Evolutionary conservation across 2,888 invertebrate species (phyloP).

Genomic region (Eristalis pertinax): DNA sequence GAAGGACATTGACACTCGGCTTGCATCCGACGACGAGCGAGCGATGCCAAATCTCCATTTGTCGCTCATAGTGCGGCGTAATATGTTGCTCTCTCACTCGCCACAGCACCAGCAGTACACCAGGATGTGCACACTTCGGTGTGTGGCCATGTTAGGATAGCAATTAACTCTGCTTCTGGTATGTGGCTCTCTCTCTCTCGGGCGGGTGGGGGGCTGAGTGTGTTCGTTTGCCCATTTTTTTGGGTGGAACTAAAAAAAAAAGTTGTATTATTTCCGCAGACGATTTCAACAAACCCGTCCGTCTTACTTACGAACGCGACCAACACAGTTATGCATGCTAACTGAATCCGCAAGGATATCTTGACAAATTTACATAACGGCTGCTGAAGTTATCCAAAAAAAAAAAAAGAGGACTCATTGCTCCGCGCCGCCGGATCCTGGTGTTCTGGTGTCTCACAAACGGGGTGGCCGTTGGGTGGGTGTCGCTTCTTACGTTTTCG

Average conservation of each 20-base stretch:
- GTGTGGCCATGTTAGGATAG: constrained; percentile 40
- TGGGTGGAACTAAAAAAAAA: not conserved
- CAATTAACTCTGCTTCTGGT: constrained; percentile 59
- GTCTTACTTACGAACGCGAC: not conserved
- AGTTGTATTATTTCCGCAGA: constrained; percentile 46
- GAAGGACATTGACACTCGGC: constrained; percentile 68
- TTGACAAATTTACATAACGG: constrained; percentile 64
- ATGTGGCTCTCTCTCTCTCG: constrained; percentile 9
- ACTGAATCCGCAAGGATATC: constrained; percentile 51
- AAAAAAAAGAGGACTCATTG: not conserved
- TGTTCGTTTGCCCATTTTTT: not conserved
- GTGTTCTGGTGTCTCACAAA: not conserved
- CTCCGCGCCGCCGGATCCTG: not conserved
- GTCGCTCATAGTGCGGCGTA: constrained; percentile 31
- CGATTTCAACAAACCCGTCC: constrained; percentile 15
- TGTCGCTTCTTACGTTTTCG: constrained; percentile 33
- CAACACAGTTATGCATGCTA: constrained; percentile 14
- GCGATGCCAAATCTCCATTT: constrained; percentile 59
- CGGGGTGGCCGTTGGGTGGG: not conserved
- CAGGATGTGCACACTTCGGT: constrained; percentile 34
- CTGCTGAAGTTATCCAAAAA: constrained; percentile 28
- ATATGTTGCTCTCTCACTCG: constrained; percentile 15
- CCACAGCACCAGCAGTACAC: too few relatives aligned
- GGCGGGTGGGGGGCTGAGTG: not conserved
- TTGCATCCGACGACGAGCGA: constrained; percentile 29